A percentile compares a stretch with the other conserved stretches of the same genome.
These are phyloP conservation scores for Brachionus plicatilis DNA, from an alignment of 1,140 invertebrate species.

Conservation along the genomic window DNA sequence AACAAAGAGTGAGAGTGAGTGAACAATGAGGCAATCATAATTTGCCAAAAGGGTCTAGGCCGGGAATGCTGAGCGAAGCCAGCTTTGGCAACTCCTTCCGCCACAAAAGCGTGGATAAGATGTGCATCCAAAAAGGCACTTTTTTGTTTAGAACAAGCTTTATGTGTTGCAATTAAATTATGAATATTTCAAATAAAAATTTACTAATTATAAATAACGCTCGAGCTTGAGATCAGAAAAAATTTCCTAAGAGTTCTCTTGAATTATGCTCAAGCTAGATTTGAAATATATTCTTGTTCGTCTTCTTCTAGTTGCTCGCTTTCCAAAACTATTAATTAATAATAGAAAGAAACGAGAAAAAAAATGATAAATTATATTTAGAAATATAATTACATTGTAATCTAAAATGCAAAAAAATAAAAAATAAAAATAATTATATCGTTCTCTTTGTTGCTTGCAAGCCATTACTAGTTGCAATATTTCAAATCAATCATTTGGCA, in stretches of 20 bases:
- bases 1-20: background rate
- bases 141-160: background rate
- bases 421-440: conserved; percentile 24
- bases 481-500: conserved; percentile 34
- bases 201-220: conserved; percentile 33
- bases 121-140: background rate
- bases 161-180: background rate
- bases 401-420: conserved; percentile 29
- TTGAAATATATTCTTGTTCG: background rate
- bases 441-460: conserved; percentile 10
- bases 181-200: conserved; percentile 27
- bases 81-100: background rate
- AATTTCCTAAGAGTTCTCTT: background rate
- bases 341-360: conserved; percentile 8
- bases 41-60: background rate
- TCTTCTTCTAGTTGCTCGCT: background rate
- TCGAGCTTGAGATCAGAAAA: background rate
- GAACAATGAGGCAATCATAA: background rate
- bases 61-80: background rate
- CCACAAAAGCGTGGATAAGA: background rate
- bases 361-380: conserved; percentile 36
- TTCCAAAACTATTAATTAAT: conserved; percentile 33
- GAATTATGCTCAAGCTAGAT: background rate
- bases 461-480: conserved; percentile 3
- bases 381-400: conserved; percentile 35